These are phyloP conservation scores for Macrotus californicus DNA, from an alignment of 2,113 vertebrate genomes.

Conservation along the genomic window DNA sequence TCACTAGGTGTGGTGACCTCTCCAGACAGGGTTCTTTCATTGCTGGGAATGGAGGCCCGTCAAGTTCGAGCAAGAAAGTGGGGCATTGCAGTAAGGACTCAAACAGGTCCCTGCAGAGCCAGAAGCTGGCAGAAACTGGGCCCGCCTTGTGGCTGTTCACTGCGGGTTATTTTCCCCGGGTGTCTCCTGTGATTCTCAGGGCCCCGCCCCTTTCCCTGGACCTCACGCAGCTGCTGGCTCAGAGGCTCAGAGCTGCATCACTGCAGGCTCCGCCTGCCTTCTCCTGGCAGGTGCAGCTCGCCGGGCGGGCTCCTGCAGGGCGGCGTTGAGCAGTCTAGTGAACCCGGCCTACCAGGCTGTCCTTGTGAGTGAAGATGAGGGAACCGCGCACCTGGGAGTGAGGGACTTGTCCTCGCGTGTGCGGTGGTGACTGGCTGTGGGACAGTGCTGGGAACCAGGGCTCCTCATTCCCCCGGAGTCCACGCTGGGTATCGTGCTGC, in stretches of 20 bases:
- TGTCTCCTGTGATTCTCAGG: not conserved
- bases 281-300: not conserved
- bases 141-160: not conserved
- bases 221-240: not conserved
- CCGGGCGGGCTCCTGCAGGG: no score
- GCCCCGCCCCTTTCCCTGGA: not conserved
- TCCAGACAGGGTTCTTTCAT: not conserved
- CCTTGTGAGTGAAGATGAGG: no score
- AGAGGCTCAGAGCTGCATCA: not conserved
- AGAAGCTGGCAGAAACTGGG: not conserved
- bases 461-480: not conserved
- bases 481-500: not conserved
- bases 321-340: no score
- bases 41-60: not conserved
- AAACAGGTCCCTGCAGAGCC: not conserved
- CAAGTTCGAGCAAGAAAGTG: not conserved
- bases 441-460: not conserved
- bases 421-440: no score
- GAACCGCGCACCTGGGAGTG: no score
- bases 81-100: not conserved
- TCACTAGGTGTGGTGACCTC: no score
- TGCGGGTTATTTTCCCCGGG: not conserved
- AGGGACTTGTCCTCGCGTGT: no score
- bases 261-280: not conserved
- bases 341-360: no score